Evolutionary conservation across 2,888 invertebrate species (phyloP).

Genomic region (Drosophila parthenogenetica): DNA sequence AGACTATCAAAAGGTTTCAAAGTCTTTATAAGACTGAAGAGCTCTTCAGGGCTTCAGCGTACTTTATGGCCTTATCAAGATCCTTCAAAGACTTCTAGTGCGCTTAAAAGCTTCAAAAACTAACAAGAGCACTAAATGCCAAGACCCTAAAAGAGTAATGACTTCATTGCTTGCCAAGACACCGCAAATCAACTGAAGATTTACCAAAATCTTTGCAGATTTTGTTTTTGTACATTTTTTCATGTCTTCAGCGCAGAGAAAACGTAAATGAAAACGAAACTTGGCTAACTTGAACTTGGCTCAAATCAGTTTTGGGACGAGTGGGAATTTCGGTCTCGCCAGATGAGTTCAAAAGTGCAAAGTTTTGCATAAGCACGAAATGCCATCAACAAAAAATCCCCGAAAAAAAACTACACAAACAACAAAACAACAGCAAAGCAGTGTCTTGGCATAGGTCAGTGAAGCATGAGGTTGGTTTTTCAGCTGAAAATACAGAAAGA

Average conservation of each 20-base stretch:
- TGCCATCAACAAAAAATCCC: conserved; percentile 11
- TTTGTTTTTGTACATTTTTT: background rate
- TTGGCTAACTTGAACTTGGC: conserved; percentile 68
- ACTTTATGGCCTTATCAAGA: no score
- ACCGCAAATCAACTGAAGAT: no score
- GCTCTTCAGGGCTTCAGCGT: no score
- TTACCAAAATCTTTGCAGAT: no score
- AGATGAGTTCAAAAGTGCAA: conserved; percentile 58
- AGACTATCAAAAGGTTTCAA: no score
- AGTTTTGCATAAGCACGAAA: conserved; percentile 44
- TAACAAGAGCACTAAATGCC: background rate
- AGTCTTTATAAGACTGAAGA: no score
- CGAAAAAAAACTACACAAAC: conserved; percentile 6
- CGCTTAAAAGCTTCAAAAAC: no score
- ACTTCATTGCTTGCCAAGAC: no score
- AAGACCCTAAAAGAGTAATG: background rate
- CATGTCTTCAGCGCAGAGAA: background rate
- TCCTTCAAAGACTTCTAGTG: background rate
- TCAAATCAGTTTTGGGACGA: background rate
- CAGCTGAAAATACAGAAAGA: conserved; percentile 5
- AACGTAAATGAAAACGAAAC: conserved; percentile 45
- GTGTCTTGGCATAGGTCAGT: conserved; percentile 71
- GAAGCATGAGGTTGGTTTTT: conserved; percentile 52
- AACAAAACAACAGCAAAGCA: conserved; percentile 4
- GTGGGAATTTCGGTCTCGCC: background rate